A percentile compares a stretch with the other conserved stretches of the same genome.
phyloP scores from a whole-genome alignment of 30 jellyfish, hydroid and myxozoan species.

The Pseudorhiza aurosa region DNA sequence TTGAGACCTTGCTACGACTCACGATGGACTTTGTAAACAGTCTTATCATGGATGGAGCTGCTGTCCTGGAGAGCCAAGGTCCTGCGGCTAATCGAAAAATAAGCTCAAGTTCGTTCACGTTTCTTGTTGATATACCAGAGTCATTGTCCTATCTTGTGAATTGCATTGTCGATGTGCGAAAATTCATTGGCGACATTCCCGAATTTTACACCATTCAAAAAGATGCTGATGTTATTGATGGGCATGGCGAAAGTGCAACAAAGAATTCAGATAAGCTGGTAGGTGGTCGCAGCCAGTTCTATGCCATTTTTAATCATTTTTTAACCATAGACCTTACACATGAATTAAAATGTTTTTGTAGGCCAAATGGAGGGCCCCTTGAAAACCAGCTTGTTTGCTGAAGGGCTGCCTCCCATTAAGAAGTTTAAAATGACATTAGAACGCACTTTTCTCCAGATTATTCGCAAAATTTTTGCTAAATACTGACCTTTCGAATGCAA shows the following conservation, averaged over 20 bases:
- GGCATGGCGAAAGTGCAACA: neutral
- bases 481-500: too few species aligned
- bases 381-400: too few species aligned
- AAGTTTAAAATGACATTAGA: too few species aligned
- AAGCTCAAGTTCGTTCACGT: conserved; percentile 21
- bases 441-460: too few species aligned
- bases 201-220: conserved; percentile 17
- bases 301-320: too few species aligned
- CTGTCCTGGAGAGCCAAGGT: conserved; percentile 28
- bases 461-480: neutral
- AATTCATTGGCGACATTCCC: conserved; percentile 52
- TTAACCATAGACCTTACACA: too few species aligned
- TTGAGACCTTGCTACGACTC: conserved; percentile 75
- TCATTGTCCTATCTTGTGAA: conserved; percentile 67
- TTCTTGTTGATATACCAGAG: conserved; percentile 75
- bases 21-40: conserved; percentile 68
- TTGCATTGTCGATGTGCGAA: conserved; percentile 55
- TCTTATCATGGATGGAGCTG: conserved; percentile 79
- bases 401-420: too few species aligned
- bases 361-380: too few species aligned
- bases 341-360: too few species aligned
- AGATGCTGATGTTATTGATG: conserved; percentile 8
- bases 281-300: too few species aligned
- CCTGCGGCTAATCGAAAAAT: neutral
- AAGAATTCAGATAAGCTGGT: neutral